Conservation (phyloP, 1,140 invertebrate species). For the Neoseiulus cucumeris region DNA sequence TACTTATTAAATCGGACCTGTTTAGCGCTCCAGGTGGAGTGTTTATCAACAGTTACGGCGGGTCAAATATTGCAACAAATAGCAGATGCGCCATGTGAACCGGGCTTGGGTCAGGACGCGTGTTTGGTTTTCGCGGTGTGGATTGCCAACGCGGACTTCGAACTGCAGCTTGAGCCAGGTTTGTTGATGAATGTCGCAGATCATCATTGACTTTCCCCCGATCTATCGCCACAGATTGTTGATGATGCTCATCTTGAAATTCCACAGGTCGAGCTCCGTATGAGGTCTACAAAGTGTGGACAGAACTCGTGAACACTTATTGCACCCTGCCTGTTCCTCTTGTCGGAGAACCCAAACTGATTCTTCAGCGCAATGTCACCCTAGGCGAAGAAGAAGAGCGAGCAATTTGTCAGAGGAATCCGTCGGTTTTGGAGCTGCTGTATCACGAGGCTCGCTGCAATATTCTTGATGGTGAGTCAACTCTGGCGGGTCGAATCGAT, state of each 20-base stretch:
- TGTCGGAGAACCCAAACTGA: slow-evolving; percentile 4
- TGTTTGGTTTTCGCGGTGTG: not conserved
- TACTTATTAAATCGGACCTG: slow-evolving; percentile 3
- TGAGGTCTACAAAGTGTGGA: slow-evolving; percentile 2
- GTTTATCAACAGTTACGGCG: not conserved
- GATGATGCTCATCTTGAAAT: too few relatives aligned
- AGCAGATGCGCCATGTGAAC: not conserved
- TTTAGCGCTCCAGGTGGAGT: not conserved
- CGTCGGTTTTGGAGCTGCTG: not conserved
- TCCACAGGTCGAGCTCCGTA: not conserved
- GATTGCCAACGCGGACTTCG: slow-evolving; percentile 8
- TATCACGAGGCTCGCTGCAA: slow-evolving; percentile 6
- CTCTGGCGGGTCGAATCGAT: too few relatives aligned
- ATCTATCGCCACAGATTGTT: too few relatives aligned
- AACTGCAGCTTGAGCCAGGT: slow-evolving; percentile 1
- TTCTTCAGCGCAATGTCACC: not conserved
- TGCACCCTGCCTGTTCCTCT: not conserved
- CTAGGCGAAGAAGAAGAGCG: not conserved
- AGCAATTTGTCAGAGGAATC: not conserved
- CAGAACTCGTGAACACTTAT: not conserved
- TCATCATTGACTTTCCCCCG: too few relatives aligned
- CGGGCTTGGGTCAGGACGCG: not conserved
- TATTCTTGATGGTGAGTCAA: not conserved
- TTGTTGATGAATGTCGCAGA: not conserved
- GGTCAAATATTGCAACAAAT: slow-evolving; percentile 4